Percentiles rank a stretch among this genome's conserved stretches.
Conservation (phyloP, 2,888 invertebrate genomes). For the Empis livida region DNA sequence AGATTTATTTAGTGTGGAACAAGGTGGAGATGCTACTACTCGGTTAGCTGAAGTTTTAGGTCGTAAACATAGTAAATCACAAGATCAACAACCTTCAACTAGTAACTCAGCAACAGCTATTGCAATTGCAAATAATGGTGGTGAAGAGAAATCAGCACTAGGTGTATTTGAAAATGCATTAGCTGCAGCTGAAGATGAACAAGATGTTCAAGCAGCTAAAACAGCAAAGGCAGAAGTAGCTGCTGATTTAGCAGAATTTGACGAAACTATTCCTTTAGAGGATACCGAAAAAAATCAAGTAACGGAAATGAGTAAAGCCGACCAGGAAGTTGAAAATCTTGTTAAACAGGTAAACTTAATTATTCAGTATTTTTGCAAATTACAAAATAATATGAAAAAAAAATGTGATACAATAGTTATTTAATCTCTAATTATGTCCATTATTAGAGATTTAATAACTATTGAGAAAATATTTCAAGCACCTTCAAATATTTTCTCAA, state of each 20-base stretch:
- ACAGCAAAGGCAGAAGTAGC: slow-evolving; percentile 82
- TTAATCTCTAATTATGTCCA: too few relatives aligned
- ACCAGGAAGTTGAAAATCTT: slow-evolving; percentile 56
- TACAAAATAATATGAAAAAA: too few relatives aligned
- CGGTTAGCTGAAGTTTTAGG: slow-evolving; percentile 45
- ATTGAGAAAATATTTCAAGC: too few relatives aligned
- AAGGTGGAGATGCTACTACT: slow-evolving; percentile 44
- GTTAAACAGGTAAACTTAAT: slow-evolving; percentile 57
- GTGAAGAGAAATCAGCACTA: slow-evolving; percentile 47
- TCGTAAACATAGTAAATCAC: slow-evolving; percentile 21
- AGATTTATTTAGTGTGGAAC: slow-evolving; percentile 76
- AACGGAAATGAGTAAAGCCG: slow-evolving; percentile 55
- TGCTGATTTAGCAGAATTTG: slow-evolving; percentile 87
- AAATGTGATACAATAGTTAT: too few relatives aligned
- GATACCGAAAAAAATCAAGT: slow-evolving; percentile 37
- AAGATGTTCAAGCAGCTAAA: slow-evolving; percentile 81
- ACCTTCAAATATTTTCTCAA: not conserved
- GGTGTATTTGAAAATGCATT: slow-evolving; percentile 67
- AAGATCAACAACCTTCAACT: slow-evolving; percentile 14
- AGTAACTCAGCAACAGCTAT: slow-evolving; percentile 16
- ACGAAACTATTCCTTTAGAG: slow-evolving; percentile 83
- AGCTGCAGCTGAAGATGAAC: slow-evolving; percentile 88
- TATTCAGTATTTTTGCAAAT: too few relatives aligned
- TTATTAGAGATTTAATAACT: too few relatives aligned
- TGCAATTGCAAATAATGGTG: slow-evolving; percentile 6